Evolutionary conservation across 2,113 vertebrate genomes (phyloP), one percentile per base, ranked within the genome.

Genomic region (Cyanoderma ruficeps): DNA sequence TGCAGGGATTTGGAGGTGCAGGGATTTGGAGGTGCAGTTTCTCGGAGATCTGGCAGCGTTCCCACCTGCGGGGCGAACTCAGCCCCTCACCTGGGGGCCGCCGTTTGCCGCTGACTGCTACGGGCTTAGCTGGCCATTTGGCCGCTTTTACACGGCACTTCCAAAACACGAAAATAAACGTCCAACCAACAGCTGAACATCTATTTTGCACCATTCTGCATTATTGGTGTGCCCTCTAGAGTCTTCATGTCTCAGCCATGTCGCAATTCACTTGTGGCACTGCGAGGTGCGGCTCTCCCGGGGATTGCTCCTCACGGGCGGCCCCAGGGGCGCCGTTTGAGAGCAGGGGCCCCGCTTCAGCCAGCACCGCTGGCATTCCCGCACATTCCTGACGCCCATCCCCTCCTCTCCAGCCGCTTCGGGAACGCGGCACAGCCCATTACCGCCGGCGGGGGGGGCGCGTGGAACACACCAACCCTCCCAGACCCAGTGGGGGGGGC

Each of bases 221-320:
- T 19, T 35, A 37, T 0, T 27, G 17, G 0, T 5, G 5, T 1
- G 35, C 24, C 21, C 13, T 0, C 74, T 9, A 42, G 42, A 59
- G 57, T 4, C 39, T 39, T 39, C 39, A 39, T 39, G 39, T 39
- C 57, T 35, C 39, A 21, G 17, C 42, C 13, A 3, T 2, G 41
- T 1, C 37, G 27, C 7, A 41, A 15, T 5, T 9, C 18, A 0
- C 20, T 5, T 9, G 16, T 0, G 37, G 42, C 42, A 16, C 5
- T 0, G 24, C 1, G 12, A 31, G 33, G 31, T 0, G 8, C 33
- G 25, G n/a, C 56, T 12, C 50, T 5, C 1, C 35, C 2, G 15
- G 25, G 13, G 5, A 19, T 0, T 0, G 61, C 37, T 42, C 31
- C 2, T 10, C 5, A 6, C 9, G 24, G 15, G 24, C 67, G 7